Evolutionary conservation across 1,140 invertebrate genomes (phyloP).

Genomic region (Hetaerina americana): DNA sequence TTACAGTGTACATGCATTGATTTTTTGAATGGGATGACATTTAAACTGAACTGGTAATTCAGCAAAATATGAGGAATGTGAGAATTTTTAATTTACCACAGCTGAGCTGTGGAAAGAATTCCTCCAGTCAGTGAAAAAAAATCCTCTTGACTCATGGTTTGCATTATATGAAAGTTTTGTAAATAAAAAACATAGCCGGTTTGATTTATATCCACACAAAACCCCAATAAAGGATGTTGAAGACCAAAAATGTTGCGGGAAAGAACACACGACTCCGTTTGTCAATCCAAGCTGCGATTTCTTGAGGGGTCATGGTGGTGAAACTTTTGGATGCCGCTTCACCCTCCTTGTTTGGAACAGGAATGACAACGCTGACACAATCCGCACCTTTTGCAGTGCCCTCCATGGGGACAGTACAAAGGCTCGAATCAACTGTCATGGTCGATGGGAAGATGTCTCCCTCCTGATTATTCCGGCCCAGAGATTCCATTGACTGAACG

Average conservation of each 20-base stretch:
- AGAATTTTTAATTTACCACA: too few species aligned
- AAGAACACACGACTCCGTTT: constrained; percentile 62
- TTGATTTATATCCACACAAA: constrained; percentile 46
- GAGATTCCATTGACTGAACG: background rate
- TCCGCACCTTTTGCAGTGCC: background rate
- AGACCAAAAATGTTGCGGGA: constrained; percentile 61
- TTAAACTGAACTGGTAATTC: too few species aligned
- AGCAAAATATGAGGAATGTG: too few species aligned
- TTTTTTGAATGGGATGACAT: too few species aligned
- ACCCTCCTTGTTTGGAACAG: background rate
- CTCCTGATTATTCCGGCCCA: background rate
- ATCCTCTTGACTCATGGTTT: too few species aligned
- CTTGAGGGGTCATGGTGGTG: constrained; percentile 73
- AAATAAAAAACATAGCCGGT: background rate
- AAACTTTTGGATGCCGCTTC: constrained; percentile 36
- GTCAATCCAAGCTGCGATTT: constrained; percentile 78
- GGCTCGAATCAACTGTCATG: background rate
- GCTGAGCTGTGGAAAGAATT: too few species aligned
- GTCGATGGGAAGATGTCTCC: background rate
- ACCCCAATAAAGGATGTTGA: constrained; percentile 75
- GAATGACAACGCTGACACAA: constrained; percentile 1
- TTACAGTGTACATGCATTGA: too few species aligned
- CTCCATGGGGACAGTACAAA: background rate
- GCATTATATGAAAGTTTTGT: too few species aligned
- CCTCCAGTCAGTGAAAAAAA: too few species aligned